These are phyloP conservation scores for Lordiphosa fenestrarum DNA, from an alignment of 2,888 invertebrate species.

Conservation along the genomic window DNA sequence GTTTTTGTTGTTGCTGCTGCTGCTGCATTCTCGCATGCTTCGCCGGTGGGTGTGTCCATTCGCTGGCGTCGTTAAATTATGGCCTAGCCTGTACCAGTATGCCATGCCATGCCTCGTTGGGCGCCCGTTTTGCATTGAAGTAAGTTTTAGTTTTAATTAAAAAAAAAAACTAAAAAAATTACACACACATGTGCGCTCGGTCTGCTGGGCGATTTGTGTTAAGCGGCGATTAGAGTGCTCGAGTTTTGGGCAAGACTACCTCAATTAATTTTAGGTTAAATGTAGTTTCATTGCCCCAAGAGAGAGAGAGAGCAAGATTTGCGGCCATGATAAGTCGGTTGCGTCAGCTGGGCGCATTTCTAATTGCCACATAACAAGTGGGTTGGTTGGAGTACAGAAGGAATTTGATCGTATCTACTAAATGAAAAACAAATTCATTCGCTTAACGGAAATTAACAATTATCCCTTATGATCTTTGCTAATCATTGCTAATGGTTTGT, in stretches of 20 bases:
- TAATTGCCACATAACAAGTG: background rate
- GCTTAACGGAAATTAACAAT: too few relatives aligned
- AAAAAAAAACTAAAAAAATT: slow-evolving; percentile 39
- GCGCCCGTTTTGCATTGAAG: slow-evolving; percentile 34
- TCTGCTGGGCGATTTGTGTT: slow-evolving; percentile 58
- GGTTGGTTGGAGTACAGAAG: background rate
- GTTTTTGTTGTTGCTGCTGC: slow-evolving; percentile 7
- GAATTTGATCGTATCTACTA: background rate
- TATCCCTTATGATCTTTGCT: too few relatives aligned
- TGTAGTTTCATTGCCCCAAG: slow-evolving; percentile 24
- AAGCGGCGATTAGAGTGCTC: slow-evolving; percentile 58
- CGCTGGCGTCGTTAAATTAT: slow-evolving; percentile 52
- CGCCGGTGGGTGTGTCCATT: slow-evolving; percentile 53
- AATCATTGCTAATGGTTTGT: too few relatives aligned
- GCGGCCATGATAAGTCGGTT: slow-evolving; percentile 35
- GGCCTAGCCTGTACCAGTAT: slow-evolving; percentile 40
- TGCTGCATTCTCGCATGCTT: slow-evolving; percentile 64
- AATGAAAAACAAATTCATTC: too few relatives aligned
- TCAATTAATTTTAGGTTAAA: slow-evolving; percentile 61
- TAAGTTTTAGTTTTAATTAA: slow-evolving; percentile 52
- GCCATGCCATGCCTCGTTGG: slow-evolving; percentile 11
- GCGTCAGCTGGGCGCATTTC: slow-evolving; percentile 40
- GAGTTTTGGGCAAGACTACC: slow-evolving; percentile 21
- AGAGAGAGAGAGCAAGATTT: slow-evolving; percentile 39
- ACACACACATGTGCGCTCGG: slow-evolving; percentile 55